These are phyloP conservation scores for Cryptoleucopteryx plumbea DNA, from an alignment of 2,113 vertebrate genomes.

Conservation along the genomic window DNA sequence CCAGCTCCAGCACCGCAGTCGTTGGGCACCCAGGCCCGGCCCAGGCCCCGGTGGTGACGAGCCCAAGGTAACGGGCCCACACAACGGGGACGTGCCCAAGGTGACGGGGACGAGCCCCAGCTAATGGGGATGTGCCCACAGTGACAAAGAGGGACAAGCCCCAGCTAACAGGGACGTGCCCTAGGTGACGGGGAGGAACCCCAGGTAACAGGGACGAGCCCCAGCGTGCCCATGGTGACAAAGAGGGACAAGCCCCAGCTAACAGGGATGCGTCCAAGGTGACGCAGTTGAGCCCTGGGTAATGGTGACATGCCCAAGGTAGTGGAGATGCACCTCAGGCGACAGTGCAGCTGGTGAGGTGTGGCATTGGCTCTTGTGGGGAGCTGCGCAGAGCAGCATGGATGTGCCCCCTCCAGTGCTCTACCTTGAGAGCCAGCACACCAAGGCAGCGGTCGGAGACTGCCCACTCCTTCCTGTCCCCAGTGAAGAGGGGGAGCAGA, in stretches of 20 bases:
- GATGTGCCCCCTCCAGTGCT: fast-evolving
- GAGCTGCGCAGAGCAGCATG: background rate
- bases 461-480: background rate
- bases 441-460: background rate
- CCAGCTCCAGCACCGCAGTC: constrained; percentile 61
- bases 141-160: background rate
- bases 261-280: background rate
- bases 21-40: background rate
- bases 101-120: background rate
- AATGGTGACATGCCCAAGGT: background rate
- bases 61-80: constrained; percentile 4
- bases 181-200: background rate
- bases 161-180: fast-evolving
- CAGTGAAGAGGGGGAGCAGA: background rate
- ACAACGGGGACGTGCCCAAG: fast-evolving
- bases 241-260: fast-evolving
- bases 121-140: fast-evolving
- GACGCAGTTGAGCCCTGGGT: background rate
- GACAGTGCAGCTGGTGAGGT: fast-evolving
- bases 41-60: constrained; percentile 16
- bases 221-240: background rate
- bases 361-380: background rate
- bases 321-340: background rate
- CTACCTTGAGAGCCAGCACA: background rate
- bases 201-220: fast-evolving